Conservation (phyloP, 2,797 vertebrate species). For the Craterocephalus amniculus region DNA sequence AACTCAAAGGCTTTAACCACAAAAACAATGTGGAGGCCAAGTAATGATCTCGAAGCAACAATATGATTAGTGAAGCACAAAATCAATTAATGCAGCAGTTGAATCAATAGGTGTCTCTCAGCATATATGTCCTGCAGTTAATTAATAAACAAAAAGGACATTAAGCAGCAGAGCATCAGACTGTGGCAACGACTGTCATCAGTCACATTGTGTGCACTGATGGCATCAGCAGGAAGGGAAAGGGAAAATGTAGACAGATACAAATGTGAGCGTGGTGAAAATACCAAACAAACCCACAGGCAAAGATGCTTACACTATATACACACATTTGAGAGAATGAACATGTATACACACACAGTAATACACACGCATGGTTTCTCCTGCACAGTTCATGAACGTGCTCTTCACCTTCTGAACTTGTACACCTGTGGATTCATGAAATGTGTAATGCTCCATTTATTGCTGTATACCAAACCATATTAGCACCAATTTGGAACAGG, state of each 20-base stretch:
- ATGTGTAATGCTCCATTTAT: constrained; percentile 56
- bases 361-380: constrained; percentile 15
- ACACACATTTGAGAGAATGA: constrained; percentile 37
- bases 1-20: constrained; percentile 41
- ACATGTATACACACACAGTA: constrained; percentile 17
- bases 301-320: constrained; percentile 43
- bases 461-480: constrained; percentile 56
- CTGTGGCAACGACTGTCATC: constrained; percentile 78
- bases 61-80: constrained; percentile 82
- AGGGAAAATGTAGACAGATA: constrained; percentile 69
- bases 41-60: constrained; percentile 75
- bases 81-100: constrained; percentile 80
- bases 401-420: constrained; percentile 2
- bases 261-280: constrained; percentile 64
- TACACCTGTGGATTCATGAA: constrained; percentile 42
- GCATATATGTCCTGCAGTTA: constrained; percentile 80
- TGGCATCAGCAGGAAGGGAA: constrained; percentile 77
- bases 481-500: constrained; percentile 73
- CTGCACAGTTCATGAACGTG: constrained; percentile 8
- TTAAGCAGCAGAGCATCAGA: constrained; percentile 75
- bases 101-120: constrained; percentile 83
- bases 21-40: constrained; percentile 52
- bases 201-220: constrained; percentile 74
- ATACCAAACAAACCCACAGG: constrained; percentile 64
- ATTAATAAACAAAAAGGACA: constrained; percentile 83